A percentile compares a stretch with the other conserved stretches of the same genome.
phyloP scores from a whole-genome alignment of 92 coral and sea anemone species.

The Zoanthus gigantus region DNA sequence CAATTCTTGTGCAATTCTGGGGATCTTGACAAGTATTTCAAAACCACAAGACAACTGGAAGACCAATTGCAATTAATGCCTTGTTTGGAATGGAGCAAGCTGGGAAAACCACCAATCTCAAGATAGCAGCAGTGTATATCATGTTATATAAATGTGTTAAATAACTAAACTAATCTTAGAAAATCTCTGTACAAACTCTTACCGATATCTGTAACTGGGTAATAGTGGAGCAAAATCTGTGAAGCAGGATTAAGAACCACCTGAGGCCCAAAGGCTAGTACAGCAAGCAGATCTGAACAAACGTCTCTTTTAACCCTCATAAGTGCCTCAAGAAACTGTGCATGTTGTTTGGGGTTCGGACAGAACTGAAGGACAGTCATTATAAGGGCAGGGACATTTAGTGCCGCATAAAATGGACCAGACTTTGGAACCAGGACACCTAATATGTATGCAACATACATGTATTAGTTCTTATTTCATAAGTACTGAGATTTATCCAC shows the following conservation, averaged over 20 bases:
- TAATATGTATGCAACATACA: not conserved
- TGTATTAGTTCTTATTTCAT: not conserved
- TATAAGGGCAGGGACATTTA: slow-evolving; percentile 87
- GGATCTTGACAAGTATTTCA: too few species aligned
- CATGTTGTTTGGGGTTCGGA: slow-evolving; percentile 95
- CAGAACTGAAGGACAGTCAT: slow-evolving; percentile 95
- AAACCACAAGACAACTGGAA: too few species aligned
- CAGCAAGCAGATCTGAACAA: slow-evolving; percentile 94
- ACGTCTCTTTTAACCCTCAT: slow-evolving; percentile 94
- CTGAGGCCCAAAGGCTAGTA: slow-evolving; percentile 95
- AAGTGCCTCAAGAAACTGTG: slow-evolving; percentile 93
- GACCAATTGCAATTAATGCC: too few species aligned
- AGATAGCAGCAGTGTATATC: too few species aligned
- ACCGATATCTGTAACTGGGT: slow-evolving; percentile 92
- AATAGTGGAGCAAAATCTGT: slow-evolving; percentile 90
- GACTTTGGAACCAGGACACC: slow-evolving; percentile 74
- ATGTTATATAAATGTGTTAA: too few species aligned
- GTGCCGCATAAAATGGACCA: slow-evolving; percentile 80
- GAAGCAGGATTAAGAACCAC: slow-evolving; percentile 94
- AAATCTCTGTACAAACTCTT: not conserved
- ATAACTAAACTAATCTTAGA: too few species aligned
- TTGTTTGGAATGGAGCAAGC: too few species aligned
- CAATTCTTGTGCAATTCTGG: too few species aligned
- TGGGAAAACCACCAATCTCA: too few species aligned
- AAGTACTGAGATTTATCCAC: not conserved